These are phyloP conservation scores for Brachionus rubens DNA, from an alignment of 1,140 invertebrate species.

Conservation along the genomic window DNA sequence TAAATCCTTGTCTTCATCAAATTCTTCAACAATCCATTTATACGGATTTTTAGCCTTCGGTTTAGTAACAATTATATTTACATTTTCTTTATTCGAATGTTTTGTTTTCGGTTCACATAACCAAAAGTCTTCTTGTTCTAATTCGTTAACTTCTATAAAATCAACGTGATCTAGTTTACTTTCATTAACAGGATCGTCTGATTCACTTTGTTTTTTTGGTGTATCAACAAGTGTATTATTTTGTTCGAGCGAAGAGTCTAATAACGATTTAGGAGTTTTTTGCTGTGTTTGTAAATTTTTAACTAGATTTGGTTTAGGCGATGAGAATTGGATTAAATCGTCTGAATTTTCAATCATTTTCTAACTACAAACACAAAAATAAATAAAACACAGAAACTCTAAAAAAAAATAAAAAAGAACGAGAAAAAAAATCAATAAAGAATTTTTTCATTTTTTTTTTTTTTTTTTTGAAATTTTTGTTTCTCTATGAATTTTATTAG, in stretches of 20 bases:
- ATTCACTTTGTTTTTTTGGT: too few relatives aligned
- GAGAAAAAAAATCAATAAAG: constrained; percentile 21
- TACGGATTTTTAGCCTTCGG: constrained; percentile 11
- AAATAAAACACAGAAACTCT: background rate
- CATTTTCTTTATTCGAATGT: constrained; percentile 4
- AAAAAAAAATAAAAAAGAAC: background rate
- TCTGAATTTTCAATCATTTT: constrained; percentile 26
- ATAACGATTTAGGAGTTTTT: constrained; percentile 2
- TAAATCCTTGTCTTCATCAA: constrained; percentile 36
- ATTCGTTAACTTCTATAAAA: background rate
- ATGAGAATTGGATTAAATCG: constrained; percentile 35
- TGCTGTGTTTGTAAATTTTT: background rate
- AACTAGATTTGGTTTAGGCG: background rate
- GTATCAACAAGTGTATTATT: background rate
- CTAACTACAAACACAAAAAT: background rate
- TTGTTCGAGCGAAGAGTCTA: background rate
- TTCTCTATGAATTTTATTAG: background rate
- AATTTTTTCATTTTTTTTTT: constrained; percentile 2
- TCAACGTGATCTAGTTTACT: background rate
- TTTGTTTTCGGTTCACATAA: background rate
- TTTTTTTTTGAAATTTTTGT: constrained; percentile 1
- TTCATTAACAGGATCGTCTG: background rate
- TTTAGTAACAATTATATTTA: too few relatives aligned
- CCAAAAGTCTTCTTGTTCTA: constrained; percentile 10
- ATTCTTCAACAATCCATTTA: constrained; percentile 38